Evolutionary conservation across 2,888 invertebrate species (phyloP), one percentile per base, ranked within the genome.

Genomic region (Aproaerema taeniolella): DNA sequence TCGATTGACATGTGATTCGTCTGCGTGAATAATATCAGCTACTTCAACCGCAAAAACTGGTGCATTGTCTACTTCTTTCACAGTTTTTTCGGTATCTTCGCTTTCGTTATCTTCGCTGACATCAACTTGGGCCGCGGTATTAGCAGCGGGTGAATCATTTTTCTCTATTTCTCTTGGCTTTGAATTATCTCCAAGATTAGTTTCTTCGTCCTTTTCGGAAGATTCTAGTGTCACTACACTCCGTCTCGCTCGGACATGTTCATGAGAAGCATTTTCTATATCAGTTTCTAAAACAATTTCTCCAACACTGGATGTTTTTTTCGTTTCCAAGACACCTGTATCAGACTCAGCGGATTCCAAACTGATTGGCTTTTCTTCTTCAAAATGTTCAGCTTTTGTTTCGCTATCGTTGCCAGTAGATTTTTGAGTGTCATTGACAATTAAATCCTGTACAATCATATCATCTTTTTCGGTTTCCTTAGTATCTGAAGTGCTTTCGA

Each of bases 401-500:
- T n/a, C n/a, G n/a, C n/a, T n/a, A n/a, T n/a, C n/a, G n/a, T n/a
- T n/a, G n/a, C n/a, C n/a, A n/a, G n/a, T n/a, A n/a, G n/a, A n/a
- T n/a, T n/a, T n/a, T n/a, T n/a, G n/a, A n/a, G n/a, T n/a, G 2
- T 25, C 34, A 9, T 13, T 25, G 7, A 20, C 13, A 13, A 25
- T 14, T 2, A 2, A 10, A n/a, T 25, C 11, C n/a, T 26, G n/a
- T n/a, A 15, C n/a, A 5, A 20, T 17, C 2, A 1, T 16, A 16
- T 2, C 1, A 17, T 32, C 32, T 6, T 20, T 11, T 1, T 32
- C 20, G 11, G n/a, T 13, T 1, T n/a, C n/a, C n/a, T n/a, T n/a
- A n/a, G n/a, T n/a, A n/a, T n/a, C n/a, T n/a, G n/a, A n/a, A n/a
- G 7, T 44, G 34, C 40, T 31, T 15, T 29, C 32, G 12, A 24